Base-by-base conservation (phyloP, 2,888 invertebrate genomes). In the Physocephala rufipes region DNA sequence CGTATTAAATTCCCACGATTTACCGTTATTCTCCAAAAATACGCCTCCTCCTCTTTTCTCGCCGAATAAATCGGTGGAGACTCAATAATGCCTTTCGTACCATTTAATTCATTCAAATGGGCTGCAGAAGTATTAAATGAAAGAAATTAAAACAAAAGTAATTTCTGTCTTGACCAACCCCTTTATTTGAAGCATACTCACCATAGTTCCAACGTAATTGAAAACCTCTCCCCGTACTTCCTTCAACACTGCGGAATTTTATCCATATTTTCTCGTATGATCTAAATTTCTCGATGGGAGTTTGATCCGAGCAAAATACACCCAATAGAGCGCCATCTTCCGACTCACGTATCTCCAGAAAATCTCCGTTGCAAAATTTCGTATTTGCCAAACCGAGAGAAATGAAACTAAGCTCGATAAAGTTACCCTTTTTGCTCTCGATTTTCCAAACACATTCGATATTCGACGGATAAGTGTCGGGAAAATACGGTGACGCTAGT, bases 291-390 rank as follows among this genome's bases (percentile, higher is more conserved):
- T 85, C 84, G 0, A 91, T 91, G 5, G 89, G 84, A 16, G 88
- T 79, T 4, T 87, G 84, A 58, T 85, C 87, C 15, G 93, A 92
- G 84, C 97, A 97, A 82, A 89, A 95, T 16, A 91, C 87, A 1
- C 91, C 91, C 16, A 95, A 76, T 9, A 96, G 77, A 28, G 86
- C 86, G 7, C 95, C 95, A 13, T 85, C 85, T 0, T 89, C 87
- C 77, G 88, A 86, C 3, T 86, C 82, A 49, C 95, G 90, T 67
- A 97, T 88, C 89, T 96, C 96, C 26, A 97, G 85, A 82, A 93
- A 97, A 85, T 97, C 97, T 59, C 89, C 89, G 79, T 93, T 91
- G 82, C 97, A 98, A 76, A 90, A 88, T 2, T 91, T 91, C 16
- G 92, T 92, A 16, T 86, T 82, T 71, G 90, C 89, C 73, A 97